phyloP scores from a whole-genome alignment of 2,797 vertebrate genomes.

The Crocidura indochinensis region DNA sequence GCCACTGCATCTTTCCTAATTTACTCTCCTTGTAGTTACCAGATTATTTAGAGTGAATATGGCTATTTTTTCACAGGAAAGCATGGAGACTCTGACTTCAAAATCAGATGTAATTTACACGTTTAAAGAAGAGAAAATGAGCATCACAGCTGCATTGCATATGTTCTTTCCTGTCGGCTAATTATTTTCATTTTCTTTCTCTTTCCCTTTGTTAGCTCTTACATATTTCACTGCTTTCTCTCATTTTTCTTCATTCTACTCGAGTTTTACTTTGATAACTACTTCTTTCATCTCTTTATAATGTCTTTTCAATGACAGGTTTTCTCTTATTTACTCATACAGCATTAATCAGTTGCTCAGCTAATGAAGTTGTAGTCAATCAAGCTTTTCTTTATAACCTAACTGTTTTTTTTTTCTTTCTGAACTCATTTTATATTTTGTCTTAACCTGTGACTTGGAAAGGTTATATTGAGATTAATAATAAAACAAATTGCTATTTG shows the following conservation, averaged over 20 bases:
- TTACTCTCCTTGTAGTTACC: slow-evolving; percentile 58
- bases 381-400: slow-evolving; percentile 18
- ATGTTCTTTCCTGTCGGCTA: slow-evolving; percentile 60
- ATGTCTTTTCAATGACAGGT: not conserved
- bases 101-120: slow-evolving; percentile 79
- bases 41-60: slow-evolving; percentile 33
- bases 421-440: not conserved
- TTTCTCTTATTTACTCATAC: not conserved
- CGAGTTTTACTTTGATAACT: not conserved
- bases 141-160: slow-evolving; percentile 70
- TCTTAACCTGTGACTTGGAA: slow-evolving; percentile 16
- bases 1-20: slow-evolving; percentile 62
- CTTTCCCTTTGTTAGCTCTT: slow-evolving; percentile 27
- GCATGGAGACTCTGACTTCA: slow-evolving; percentile 67
- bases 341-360: not conserved
- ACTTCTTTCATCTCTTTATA: slow-evolving; percentile 33
- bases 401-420: slow-evolving; percentile 69
- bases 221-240: slow-evolving; percentile 10
- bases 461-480: not conserved
- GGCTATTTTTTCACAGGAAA: slow-evolving; percentile 72
- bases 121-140: slow-evolving; percentile 75
- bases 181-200: slow-evolving; percentile 58
- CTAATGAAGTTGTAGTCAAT: not conserved
- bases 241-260: not conserved
- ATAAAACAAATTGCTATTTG: slow-evolving; percentile 31